Percentiles rank a stretch among this genome's conserved stretches.
These are phyloP conservation scores for Microplitis deprimator DNA, from an alignment of 2,888 invertebrate genomes.

Conservation along the genomic window DNA sequence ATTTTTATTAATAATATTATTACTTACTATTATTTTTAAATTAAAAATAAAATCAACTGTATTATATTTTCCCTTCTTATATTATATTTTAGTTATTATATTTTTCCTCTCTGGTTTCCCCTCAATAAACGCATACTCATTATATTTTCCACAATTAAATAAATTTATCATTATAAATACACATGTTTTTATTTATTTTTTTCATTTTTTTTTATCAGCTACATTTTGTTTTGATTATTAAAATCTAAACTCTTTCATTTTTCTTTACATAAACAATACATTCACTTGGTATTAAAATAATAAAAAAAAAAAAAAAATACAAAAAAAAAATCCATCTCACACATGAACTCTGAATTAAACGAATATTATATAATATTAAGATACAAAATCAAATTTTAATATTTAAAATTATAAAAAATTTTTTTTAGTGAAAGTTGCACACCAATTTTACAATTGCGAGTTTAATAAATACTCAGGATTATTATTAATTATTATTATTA, in stretches of 20 bases:
- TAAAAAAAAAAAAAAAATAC: constrained; percentile 38
- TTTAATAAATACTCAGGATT: constrained; percentile 24
- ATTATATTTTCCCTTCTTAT: constrained; percentile 54
- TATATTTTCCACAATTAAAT: constrained; percentile 53
- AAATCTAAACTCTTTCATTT: constrained; percentile 61
- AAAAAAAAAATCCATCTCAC: constrained; percentile 3
- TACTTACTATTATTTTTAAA: constrained; percentile 2
- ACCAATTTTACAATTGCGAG: not conserved
- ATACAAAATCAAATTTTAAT: constrained; percentile 19
- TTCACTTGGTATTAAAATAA: constrained; percentile 26
- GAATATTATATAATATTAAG: constrained; percentile 18
- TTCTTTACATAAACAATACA: constrained; percentile 56
- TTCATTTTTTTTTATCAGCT: constrained; percentile 31
- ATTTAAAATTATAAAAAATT: constrained; percentile 11
- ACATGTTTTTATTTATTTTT: not conserved
- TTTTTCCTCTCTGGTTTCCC: too few species aligned
- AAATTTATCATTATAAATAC: constrained; percentile 48
- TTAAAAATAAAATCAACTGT: constrained; percentile 49
- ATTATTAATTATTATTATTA: not conserved
- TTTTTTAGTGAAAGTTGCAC: constrained; percentile 23
- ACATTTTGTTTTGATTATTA: constrained; percentile 57
- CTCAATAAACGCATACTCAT: too few species aligned
- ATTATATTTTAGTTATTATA: too few species aligned
- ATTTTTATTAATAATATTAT: constrained; percentile 37
- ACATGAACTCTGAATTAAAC: constrained; percentile 5